phyloP scores from a whole-genome alignment of 2,113 vertebrate species.

The Eupsittula cactorum region DNA sequence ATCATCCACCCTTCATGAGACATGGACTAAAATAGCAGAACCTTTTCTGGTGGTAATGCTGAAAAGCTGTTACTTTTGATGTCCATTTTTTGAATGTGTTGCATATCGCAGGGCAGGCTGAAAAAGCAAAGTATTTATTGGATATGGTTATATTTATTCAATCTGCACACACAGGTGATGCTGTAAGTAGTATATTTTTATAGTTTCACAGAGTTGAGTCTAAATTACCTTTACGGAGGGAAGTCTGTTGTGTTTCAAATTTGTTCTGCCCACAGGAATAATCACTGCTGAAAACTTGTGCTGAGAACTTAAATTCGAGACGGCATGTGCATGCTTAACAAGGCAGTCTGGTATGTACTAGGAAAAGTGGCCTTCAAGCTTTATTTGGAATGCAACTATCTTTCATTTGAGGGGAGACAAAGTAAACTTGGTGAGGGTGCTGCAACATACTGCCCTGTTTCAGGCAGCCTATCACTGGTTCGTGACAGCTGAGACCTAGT shows the following conservation, averaged over 20 bases:
- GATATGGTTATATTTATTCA: neutral
- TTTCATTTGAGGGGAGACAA: neutral
- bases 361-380: neutral
- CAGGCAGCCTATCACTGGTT: neutral
- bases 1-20: neutral
- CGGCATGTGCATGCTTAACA: rapidly evolving
- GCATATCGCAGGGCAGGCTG: neutral
- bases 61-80: neutral
- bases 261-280: neutral
- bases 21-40: neutral
- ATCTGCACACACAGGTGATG: neutral
- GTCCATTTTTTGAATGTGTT: neutral
- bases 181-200: neutral
- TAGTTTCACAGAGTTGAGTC: neutral
- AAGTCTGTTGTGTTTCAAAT: neutral
- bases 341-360: neutral
- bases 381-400: neutral
- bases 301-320: neutral
- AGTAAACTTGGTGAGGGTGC: neutral
- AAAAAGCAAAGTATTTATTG: neutral
- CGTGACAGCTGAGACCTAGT: neutral
- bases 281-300: neutral
- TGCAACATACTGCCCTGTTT: neutral
- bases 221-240: neutral
- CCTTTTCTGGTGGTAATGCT: neutral